A percentile compares a stretch with the other conserved stretches of the same genome.
Conservation (phyloP, 2,113 vertebrate species). For the Sisor rabdophorus region DNA sequence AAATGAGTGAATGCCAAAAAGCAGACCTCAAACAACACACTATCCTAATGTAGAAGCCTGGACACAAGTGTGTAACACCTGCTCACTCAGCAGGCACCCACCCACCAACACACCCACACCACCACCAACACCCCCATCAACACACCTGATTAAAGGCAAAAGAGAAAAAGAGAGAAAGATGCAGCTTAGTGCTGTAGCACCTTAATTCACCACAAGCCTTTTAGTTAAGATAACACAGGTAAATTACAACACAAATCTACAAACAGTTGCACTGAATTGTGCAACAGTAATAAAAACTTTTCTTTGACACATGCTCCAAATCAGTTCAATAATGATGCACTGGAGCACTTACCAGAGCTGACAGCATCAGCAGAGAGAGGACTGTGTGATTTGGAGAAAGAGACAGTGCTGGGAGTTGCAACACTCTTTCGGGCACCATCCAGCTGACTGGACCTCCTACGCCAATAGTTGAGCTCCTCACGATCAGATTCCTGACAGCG, state of each 20-base stretch:
- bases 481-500: conserved; percentile 94
- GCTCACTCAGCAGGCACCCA: conserved; percentile 50
- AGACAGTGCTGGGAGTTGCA: conserved; percentile 32
- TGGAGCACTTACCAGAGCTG: conserved; percentile 71
- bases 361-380: conserved; percentile 78
- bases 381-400: conserved; percentile 84
- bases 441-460: conserved; percentile 83
- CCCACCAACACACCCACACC: neutral
- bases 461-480: conserved; percentile 95
- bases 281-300: neutral
- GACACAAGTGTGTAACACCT: conserved; percentile 50
- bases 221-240: neutral
- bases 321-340: neutral
- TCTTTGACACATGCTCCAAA: neutral
- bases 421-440: conserved; percentile 84
- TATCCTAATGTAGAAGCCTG: conserved; percentile 45
- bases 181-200: conserved; percentile 21
- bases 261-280: neutral
- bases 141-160: too few species aligned
- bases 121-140: too few species aligned
- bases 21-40: conserved; percentile 46
- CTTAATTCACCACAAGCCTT: conserved; percentile 52
- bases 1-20: conserved; percentile 35
- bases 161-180: too few species aligned
- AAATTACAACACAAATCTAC: too few species aligned